Evolutionary conservation across 2,797 vertebrate genomes (phyloP).

Genomic region (Glossophaga mutica): DNA sequence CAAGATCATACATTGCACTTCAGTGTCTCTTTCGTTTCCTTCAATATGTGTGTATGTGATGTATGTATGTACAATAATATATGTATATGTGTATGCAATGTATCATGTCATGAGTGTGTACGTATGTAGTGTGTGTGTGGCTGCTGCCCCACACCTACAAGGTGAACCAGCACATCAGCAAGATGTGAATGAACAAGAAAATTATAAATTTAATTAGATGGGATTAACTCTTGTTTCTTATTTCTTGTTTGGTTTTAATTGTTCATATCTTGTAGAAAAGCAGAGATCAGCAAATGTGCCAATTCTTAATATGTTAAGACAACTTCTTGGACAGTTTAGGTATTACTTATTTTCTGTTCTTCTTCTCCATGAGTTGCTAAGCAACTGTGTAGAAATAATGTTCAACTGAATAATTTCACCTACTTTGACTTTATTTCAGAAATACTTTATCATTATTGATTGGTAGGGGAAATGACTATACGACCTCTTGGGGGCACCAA

Average conservation of each 20-base stretch:
- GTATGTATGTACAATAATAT: too few species aligned
- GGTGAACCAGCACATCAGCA: neutral
- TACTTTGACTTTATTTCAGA: conserved; percentile 28
- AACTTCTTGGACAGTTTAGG: neutral
- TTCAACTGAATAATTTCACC: neutral
- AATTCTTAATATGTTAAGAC: neutral
- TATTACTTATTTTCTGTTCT: neutral
- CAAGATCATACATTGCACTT: neutral
- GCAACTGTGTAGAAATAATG: neutral
- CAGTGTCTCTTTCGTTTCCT: neutral
- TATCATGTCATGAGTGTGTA: neutral
- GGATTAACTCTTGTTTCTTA: neutral
- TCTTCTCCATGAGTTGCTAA: neutral
- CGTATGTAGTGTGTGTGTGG: neutral
- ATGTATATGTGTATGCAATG: neutral
- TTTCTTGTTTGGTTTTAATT: neutral
- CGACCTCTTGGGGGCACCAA: neutral
- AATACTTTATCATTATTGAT: conserved; percentile 4
- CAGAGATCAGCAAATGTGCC: neutral
- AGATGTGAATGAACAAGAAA: neutral
- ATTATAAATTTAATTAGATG: neutral
- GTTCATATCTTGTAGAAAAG: neutral
- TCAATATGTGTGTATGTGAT: neutral
- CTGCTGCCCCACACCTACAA: neutral
- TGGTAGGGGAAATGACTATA: neutral